phyloP scores from a whole-genome alignment of 2,888 invertebrate species.

The Hemicrepidius hirtus region DNA sequence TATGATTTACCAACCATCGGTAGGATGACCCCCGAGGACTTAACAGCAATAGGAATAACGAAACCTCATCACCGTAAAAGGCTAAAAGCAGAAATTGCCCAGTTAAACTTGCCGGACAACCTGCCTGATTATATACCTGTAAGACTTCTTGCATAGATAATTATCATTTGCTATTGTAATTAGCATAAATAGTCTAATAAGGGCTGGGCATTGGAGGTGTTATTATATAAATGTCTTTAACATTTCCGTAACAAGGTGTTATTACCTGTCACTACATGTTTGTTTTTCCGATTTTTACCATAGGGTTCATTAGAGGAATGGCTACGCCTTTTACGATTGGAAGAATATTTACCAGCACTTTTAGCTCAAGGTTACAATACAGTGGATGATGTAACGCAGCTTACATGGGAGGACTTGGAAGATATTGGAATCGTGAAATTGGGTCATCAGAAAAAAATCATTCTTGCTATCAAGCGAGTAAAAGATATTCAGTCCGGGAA shows the following conservation, averaged over 20 bases:
- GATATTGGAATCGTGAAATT: conserved; percentile 95
- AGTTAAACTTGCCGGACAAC: conserved; percentile 94
- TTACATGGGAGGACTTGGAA: conserved; percentile 99
- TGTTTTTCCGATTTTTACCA: conserved; percentile 29
- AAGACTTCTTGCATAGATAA: conserved; percentile 64
- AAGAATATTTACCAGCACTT: conserved; percentile 93
- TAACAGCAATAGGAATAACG: conserved; percentile 92
- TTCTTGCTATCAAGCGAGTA: conserved; percentile 96
- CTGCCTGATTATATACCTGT: conserved; percentile 96
- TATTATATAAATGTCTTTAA: background rate
- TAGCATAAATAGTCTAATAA: conserved; percentile 12
- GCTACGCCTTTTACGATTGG: conserved; percentile 91
- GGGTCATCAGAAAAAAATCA: conserved; percentile 98
- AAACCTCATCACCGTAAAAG: conserved; percentile 98
- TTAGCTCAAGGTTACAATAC: conserved; percentile 95
- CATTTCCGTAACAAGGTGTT: background rate
- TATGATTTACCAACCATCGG: conserved; percentile 98
- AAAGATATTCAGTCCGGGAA: conserved; percentile 95
- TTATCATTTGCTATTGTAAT: conserved; percentile 20
- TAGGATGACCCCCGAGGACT: conserved; percentile 98
- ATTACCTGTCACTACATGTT: background rate
- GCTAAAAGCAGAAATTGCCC: conserved; percentile 96
- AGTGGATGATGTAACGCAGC: conserved; percentile 94
- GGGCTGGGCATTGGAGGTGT: background rate
- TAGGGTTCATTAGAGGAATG: conserved; percentile 96